phyloP scores from a whole-genome alignment of 2,113 vertebrate genomes.

The Entomyzon cyanotis region DNA sequence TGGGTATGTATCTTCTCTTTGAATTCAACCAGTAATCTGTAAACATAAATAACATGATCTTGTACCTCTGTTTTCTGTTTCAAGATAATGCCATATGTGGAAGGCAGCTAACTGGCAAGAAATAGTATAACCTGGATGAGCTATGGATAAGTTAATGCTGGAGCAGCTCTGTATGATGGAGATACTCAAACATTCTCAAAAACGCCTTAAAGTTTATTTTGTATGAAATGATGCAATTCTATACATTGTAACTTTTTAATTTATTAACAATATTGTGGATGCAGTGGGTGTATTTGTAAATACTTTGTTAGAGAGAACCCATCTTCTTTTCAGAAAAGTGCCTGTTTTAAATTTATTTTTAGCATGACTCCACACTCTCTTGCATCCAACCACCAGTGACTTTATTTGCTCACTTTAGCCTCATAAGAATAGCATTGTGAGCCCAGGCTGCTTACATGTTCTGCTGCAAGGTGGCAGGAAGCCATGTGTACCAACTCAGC shows the following conservation, averaged over 20 bases:
- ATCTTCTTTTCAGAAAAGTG: background rate
- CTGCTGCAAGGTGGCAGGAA: background rate
- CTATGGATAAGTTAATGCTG: background rate
- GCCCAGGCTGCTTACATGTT: background rate
- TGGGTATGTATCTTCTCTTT: constrained; percentile 85
- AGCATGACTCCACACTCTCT: too few relatives aligned
- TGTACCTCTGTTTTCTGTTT: background rate
- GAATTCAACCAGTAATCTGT: background rate
- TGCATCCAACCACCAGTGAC: background rate
- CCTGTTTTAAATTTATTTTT: background rate
- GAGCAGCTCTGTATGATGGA: background rate
- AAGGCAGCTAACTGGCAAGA: background rate
- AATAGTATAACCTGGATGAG: background rate
- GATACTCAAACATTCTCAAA: background rate
- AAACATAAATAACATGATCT: background rate
- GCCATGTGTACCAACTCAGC: background rate
- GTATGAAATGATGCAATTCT: background rate
- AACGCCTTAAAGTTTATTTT: background rate
- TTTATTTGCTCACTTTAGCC: background rate
- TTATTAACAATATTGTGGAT: background rate
- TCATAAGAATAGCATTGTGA: background rate
- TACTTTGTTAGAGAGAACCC: background rate
- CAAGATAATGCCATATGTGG: background rate
- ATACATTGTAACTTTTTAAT: background rate
- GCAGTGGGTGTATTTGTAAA: background rate